Evolutionary conservation across 2,113 vertebrate species (phyloP).

Genomic region (Pterocles orientalis): DNA sequence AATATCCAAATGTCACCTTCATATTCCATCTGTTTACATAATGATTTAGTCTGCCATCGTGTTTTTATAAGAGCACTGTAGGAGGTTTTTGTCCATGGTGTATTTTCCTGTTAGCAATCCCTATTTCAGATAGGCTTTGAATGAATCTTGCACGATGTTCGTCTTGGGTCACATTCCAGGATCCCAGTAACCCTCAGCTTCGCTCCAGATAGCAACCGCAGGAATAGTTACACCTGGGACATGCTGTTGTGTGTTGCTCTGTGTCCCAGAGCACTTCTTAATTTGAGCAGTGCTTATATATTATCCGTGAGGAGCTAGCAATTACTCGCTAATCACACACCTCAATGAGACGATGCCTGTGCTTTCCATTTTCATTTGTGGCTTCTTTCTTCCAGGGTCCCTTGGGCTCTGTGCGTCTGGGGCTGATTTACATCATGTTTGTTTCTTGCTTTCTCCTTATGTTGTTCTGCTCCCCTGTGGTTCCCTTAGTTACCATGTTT

Average conservation of each 20-base stretch:
- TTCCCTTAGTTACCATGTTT: neutral
- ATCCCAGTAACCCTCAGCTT: fast-evolving
- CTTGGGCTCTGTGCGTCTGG: fast-evolving
- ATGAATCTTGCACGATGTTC: fast-evolving
- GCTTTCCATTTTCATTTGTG: neutral
- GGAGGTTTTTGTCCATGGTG: fast-evolving
- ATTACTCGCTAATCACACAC: neutral
- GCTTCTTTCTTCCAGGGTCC: neutral
- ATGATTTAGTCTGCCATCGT: neutral
- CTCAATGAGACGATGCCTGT: neutral
- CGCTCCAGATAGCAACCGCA: fast-evolving
- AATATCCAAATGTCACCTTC: neutral
- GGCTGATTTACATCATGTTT: neutral
- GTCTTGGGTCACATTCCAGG: neutral
- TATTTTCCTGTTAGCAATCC: neutral
- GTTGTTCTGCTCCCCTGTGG: neutral
- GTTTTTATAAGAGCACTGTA: neutral
- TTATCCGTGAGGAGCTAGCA: neutral
- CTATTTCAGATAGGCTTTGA: neutral
- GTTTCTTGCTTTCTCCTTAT: neutral
- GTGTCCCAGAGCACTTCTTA: neutral
- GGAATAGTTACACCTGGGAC: neutral
- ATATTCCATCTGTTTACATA: neutral
- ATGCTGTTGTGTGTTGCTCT: fast-evolving
- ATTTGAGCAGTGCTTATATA: neutral